Evolutionary conservation across 2,888 invertebrate genomes (phyloP).

Genomic region (Liodrosophila aerea): DNA sequence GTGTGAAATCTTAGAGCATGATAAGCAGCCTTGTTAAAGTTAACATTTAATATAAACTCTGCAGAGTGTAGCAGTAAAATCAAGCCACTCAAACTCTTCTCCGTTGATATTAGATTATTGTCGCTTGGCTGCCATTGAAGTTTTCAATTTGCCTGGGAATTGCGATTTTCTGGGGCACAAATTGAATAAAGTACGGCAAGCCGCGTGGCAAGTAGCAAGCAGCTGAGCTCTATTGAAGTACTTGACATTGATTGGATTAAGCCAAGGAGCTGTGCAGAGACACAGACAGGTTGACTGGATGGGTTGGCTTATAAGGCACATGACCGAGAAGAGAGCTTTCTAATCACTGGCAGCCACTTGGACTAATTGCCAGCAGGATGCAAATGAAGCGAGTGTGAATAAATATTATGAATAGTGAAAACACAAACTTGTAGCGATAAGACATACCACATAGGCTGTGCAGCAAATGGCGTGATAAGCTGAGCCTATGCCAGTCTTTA

Average conservation of each 20-base stretch:
- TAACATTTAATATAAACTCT: not conserved
- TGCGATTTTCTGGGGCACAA: slow-evolving; percentile 42
- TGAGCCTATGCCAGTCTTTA: no score
- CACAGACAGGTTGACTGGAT: not conserved
- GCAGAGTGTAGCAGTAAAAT: not conserved
- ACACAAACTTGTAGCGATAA: slow-evolving; percentile 21
- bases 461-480: slow-evolving; percentile 42
- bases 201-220: slow-evolving; percentile 5
- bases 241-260: slow-evolving; percentile 63
- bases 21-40: no score
- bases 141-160: slow-evolving; percentile 43
- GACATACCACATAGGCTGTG: slow-evolving; percentile 33
- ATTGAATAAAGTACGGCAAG: slow-evolving; percentile 50
- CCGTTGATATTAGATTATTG: slow-evolving; percentile 16
- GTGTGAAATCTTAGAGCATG: no score
- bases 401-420: slow-evolving; percentile 5
- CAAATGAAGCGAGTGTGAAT: slow-evolving; percentile 21
- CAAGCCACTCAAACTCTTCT: slow-evolving; percentile 9
- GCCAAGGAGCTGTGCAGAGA: slow-evolving; percentile 17
- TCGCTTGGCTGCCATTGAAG: slow-evolving; percentile 27
- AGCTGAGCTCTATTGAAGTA: slow-evolving; percentile 36
- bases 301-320: not conserved
- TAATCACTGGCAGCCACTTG: slow-evolving; percentile 51
- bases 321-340: slow-evolving; percentile 26
- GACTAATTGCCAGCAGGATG: slow-evolving; percentile 49